Evolutionary conservation across 2,888 invertebrate species (phyloP).

Genomic region (Cyaniris semiargus): DNA sequence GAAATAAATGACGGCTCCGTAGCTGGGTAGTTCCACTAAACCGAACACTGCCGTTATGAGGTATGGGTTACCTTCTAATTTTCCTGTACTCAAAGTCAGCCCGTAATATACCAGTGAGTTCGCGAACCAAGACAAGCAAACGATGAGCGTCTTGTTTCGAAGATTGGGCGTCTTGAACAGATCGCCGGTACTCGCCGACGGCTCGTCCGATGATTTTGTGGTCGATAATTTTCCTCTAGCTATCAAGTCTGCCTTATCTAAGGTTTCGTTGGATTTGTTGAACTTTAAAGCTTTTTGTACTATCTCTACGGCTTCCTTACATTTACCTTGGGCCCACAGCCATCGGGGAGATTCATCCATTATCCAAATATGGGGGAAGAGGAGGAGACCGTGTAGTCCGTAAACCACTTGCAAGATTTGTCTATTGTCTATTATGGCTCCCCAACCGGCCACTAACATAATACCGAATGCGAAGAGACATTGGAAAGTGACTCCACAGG

Average conservation of each 20-base stretch:
- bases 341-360: slow-evolving; percentile 94
- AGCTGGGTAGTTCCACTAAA: slow-evolving; percentile 90
- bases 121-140: slow-evolving; percentile 93
- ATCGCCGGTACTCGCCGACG: slow-evolving; percentile 83
- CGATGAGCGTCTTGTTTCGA: slow-evolving; percentile 88
- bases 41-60: slow-evolving; percentile 88
- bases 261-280: slow-evolving; percentile 82
- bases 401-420: slow-evolving; percentile 88
- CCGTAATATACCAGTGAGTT: slow-evolving; percentile 93
- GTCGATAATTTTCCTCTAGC: slow-evolving; percentile 80
- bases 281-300: slow-evolving; percentile 87
- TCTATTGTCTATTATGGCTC: slow-evolving; percentile 86
- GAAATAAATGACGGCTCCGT: slow-evolving; percentile 84
- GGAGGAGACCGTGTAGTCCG: slow-evolving; percentile 86
- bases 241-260: slow-evolving; percentile 85
- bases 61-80: slow-evolving; percentile 90
- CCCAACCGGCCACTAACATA: slow-evolving; percentile 92
- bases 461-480: slow-evolving; percentile 89
- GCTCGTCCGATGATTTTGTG: slow-evolving; percentile 59
- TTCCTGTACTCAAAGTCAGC: slow-evolving; percentile 89
- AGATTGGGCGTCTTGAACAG: slow-evolving; percentile 91
- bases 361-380: slow-evolving; percentile 91
- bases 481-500: slow-evolving; percentile 90
- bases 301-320: slow-evolving; percentile 86
- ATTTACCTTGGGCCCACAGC: slow-evolving; percentile 91